Percentiles rank a stretch among this genome's conserved stretches.
Conservation (phyloP, 2,797 vertebrate species). For the Hydrophis major region DNA sequence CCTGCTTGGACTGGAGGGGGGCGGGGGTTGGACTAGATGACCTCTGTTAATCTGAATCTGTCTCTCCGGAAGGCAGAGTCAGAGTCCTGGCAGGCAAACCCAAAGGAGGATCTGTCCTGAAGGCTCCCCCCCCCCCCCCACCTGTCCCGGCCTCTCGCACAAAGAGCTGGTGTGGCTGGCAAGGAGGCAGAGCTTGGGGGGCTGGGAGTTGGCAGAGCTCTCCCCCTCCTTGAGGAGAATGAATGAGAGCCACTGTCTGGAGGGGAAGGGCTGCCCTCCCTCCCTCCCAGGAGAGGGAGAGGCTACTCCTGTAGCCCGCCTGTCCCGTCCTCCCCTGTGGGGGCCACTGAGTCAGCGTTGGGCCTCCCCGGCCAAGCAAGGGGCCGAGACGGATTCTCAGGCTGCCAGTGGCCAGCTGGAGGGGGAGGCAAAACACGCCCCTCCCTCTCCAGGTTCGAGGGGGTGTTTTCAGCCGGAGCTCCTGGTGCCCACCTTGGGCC, state of each 20-base stretch:
- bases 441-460: conserved; percentile 33
- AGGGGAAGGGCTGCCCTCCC: not conserved
- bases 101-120: too few relatives aligned
- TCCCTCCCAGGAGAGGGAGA: not conserved
- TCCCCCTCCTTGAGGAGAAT: not conserved
- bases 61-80: not conserved
- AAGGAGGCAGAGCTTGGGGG: rapidly evolving
- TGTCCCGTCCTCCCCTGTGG: not conserved
- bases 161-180: not conserved
- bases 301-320: not conserved
- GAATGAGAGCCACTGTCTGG: not conserved
- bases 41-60: not conserved
- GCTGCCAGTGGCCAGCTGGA: not conserved
- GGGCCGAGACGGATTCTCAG: rapidly evolving
- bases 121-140: not conserved
- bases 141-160: not conserved
- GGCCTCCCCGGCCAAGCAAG: not conserved
- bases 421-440: not conserved
- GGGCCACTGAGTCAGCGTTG: not conserved
- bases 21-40: too few relatives aligned
- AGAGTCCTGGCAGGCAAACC: not conserved
- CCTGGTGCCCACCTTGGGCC: not conserved
- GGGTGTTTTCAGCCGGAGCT: conserved; percentile 47
- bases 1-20: too few relatives aligned
- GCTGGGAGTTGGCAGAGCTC: not conserved